Base-by-base conservation (phyloP, 2,888 invertebrate genomes). In the Scrobipalpa atriplicella region DNA sequence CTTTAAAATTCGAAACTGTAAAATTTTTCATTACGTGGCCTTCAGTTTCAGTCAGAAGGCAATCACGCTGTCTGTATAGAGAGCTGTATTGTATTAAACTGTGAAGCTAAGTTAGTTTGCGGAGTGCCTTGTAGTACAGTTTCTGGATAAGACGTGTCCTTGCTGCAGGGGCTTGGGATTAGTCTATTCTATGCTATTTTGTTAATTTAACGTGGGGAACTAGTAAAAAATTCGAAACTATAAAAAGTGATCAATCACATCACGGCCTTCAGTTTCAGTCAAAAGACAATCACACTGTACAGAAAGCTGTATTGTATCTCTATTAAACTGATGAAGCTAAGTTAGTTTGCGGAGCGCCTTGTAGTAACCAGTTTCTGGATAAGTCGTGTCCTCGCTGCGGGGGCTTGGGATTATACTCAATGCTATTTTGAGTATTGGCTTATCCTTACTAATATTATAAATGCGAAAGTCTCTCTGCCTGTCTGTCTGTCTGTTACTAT, bases 71-170 rank as follows among this genome's bases (percentile, higher is more conserved):
- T n/a, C n/a, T 47, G 47, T 47, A 47, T 16, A 47, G 47, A 47
- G 6, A 47, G 47, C 47, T 16, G 47, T 47, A 47, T 47, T 47
- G 47, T 16, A 47, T 47, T 47, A 47, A 10, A 47, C 16, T 47
- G n/a, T n/a, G n/a, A n/a, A 47, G 47, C 47, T 47, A n/a, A 47
- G 47, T 47, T 5, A 47, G 47, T n/a, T 47, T 8, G n/a, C n/a
- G n/a, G 47, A 16, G 47, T 29, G 47, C n/a, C 47, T 47, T 47
- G 47, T 16, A 47, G 47, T n/a, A 13, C 16, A 47, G 47, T 47
- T 47, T 47, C 47, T 47, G 47, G 47, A 47, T 47, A 47, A 47
- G 47, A n/a, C 47, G 47, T 47, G 47, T 47, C 47, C 16, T 16
- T n/a, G 16, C 47, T 47, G 7, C 47, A 16, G 47, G 47, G 47